Evolutionary conservation across 1,140 invertebrate species (phyloP).

Genomic region (Zelostemma sp.): DNA sequence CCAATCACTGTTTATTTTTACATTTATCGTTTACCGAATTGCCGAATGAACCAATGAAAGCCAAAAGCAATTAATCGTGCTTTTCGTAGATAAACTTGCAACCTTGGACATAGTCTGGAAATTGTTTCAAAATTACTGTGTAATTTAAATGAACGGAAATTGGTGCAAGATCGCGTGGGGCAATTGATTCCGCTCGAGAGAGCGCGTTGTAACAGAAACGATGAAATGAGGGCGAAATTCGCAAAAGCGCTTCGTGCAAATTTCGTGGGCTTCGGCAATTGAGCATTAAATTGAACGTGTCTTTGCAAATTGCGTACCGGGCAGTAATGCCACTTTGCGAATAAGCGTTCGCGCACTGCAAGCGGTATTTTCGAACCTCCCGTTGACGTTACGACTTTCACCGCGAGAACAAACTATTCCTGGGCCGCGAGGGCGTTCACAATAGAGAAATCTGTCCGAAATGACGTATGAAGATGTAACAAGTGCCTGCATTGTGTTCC

Average conservation of each 20-base stretch:
- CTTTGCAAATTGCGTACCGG: background rate
- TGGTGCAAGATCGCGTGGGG: too few species aligned
- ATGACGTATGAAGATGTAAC: background rate
- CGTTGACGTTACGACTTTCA: slow-evolving; percentile 1
- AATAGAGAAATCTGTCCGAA: slow-evolving; percentile 1
- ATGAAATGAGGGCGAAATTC: background rate
- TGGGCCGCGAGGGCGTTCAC: background rate
- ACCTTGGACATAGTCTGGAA: too few species aligned
- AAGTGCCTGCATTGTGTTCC: too few species aligned
- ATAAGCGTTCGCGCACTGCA: background rate
- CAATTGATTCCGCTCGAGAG: too few species aligned
- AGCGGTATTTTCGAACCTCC: background rate
- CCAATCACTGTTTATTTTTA: too few species aligned
- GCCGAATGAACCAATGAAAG: too few species aligned
- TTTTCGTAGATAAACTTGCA: too few species aligned
- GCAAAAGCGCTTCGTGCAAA: background rate
- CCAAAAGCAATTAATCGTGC: too few species aligned
- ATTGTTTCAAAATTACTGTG: too few species aligned
- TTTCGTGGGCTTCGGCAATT: background rate
- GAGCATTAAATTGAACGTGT: background rate
- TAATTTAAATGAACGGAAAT: too few species aligned
- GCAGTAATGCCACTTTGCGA: background rate
- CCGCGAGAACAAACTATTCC: background rate
- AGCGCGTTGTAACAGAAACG: too few species aligned
- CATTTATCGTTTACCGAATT: too few species aligned